phyloP scores from a whole-genome alignment of 1,140 invertebrate species.

The Maniola jurtina region DNA sequence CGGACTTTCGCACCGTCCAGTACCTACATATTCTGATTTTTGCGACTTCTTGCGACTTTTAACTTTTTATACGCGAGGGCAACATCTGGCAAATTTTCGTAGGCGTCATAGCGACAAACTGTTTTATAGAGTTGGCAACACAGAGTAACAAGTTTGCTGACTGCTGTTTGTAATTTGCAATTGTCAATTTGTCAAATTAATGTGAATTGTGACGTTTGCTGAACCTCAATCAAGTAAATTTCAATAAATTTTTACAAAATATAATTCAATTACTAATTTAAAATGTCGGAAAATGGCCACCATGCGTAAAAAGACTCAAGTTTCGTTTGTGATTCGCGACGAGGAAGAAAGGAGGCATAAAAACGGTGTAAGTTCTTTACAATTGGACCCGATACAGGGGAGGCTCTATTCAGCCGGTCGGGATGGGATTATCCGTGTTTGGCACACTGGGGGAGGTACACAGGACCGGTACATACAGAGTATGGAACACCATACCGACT shows the following conservation, averaged over 20 bases:
- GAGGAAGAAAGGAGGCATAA: constrained; percentile 96
- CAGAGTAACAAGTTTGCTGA: no score
- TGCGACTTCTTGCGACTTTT: no score
- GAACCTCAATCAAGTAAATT: constrained; percentile 21
- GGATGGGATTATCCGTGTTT: constrained; percentile 98
- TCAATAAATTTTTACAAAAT: constrained; percentile 16
- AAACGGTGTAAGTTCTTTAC: constrained; percentile 97
- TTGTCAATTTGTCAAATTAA: constrained; percentile 22
- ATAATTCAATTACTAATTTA: constrained; percentile 47
- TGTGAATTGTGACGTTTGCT: constrained; percentile 13
- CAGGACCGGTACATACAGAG: constrained; percentile 95
- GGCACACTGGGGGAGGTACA: constrained; percentile 84
- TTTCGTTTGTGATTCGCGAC: constrained; percentile 98
- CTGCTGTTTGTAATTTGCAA: no score
- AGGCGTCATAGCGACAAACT: no score
- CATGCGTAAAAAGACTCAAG: constrained; percentile 83
- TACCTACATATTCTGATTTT: no score
- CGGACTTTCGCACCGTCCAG: no score
- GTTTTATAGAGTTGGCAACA: no score
- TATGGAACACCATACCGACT: constrained; percentile 99
- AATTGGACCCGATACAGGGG: constrained; percentile 92
- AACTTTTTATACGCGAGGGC: no score
- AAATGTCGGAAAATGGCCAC: constrained; percentile 76
- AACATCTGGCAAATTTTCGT: no score
- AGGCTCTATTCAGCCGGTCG: constrained; percentile 98